Evolutionary conservation across 2,113 vertebrate species (phyloP), one percentile per base, ranked within the genome.

Genomic region (Eptesicus fuscus): DNA sequence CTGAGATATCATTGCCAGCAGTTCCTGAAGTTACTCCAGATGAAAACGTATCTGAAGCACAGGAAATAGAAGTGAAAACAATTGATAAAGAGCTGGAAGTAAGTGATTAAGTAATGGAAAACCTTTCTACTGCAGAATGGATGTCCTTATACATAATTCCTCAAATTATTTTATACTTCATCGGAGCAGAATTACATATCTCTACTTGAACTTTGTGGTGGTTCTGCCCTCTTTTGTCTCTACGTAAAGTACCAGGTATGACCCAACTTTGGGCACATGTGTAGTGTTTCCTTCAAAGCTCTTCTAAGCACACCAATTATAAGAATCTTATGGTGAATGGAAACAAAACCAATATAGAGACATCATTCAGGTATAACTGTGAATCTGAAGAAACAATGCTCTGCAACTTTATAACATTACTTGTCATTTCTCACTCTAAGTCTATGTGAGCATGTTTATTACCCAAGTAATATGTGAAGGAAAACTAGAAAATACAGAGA

Each of bases 1-100:
- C 98, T 96, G 98, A 98, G 97, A 86, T 97, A 71, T 93, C 97
- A 93, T 97, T 98, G 71, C 95, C 97, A 47, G 32, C 85, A 85
- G 71, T 59, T 90, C 95, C 92, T 83, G 95, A 90, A 83, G 78
- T 96, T 56, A 30, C 69, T 86, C 83, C 93, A 70, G 20, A 42
- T 47, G 88, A 93, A 80, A 65, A 78, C 78, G 13, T 59, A 9
- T 0, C 10, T 12, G 14, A 95, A 96, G 40, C 32, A 32, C 40
- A 63, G 44, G 79, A 94, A 89, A 7, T 23, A 12, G 88, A 44
- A 73, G 93, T 94, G 67, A 74, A 97, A 69, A 22, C 86, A 74
- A n/a, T 98, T 85, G 97, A 98, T 90, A 85, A 17, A 86, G 96
- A 97, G 35, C 28, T 97, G 92, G 95, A 98, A 97, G 97, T 97